Evolutionary conservation across 1,140 invertebrate species (phyloP).

Genomic region (Rhyacophila brunnea): DNA sequence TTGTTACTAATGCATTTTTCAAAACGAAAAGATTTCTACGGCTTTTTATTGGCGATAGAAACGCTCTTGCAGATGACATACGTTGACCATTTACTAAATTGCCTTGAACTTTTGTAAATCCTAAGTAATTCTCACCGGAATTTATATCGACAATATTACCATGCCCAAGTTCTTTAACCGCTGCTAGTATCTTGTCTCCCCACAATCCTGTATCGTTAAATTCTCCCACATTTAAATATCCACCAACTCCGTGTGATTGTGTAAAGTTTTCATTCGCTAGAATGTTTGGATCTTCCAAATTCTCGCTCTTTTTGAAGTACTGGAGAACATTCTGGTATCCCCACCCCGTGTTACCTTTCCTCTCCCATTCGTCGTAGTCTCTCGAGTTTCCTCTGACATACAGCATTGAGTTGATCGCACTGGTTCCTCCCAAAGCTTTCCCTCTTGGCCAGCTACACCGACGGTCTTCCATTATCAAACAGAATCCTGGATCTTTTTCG

Average conservation of each 20-base stretch:
- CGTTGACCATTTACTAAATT: conserved; percentile 52
- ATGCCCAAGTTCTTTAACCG: conserved; percentile 5
- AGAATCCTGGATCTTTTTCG: conserved; percentile 47
- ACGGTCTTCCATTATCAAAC: conserved; percentile 40
- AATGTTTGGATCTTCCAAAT: conserved; percentile 5
- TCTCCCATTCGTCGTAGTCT: conserved; percentile 61
- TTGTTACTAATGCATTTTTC: conserved; percentile 57
- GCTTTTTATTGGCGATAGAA: conserved; percentile 50
- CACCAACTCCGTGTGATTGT: conserved; percentile 11
- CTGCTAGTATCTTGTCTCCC: conserved; percentile 54
- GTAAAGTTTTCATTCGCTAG: neutral
- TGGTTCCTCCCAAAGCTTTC: conserved; percentile 54
- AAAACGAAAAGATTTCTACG: conserved; percentile 58
- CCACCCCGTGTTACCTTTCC: conserved; percentile 57
- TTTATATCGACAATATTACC: conserved; percentile 58
- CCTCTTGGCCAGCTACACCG: conserved; percentile 45
- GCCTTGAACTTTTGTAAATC: conserved; percentile 43
- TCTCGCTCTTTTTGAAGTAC: conserved; percentile 53
- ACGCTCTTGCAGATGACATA: conserved; percentile 48
- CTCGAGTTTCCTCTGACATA: conserved; percentile 58
- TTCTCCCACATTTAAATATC: conserved; percentile 1
- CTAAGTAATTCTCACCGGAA: conserved; percentile 61
- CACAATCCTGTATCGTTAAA: conserved; percentile 35
- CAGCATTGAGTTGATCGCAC: conserved; percentile 60
- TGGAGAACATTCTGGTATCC: conserved; percentile 54